Evolutionary conservation across 2,113 vertebrate genomes (phyloP).

Genomic region (Cygnus atratus): DNA sequence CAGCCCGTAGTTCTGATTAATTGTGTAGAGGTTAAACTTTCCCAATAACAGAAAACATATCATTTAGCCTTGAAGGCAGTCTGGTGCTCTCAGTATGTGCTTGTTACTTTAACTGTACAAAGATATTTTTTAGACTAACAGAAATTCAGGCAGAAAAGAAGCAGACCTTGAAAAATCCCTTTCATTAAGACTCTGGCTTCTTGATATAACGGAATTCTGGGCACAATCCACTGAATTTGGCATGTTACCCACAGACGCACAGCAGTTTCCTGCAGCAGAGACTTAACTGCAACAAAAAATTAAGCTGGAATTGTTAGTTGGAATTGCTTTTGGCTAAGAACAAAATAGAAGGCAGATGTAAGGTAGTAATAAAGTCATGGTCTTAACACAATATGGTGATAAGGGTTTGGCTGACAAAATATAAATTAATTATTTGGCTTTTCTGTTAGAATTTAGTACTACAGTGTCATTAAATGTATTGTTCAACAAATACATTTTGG

Average conservation of each 20-base stretch:
- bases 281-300: background rate
- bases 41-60: background rate
- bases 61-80: background rate
- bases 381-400: background rate
- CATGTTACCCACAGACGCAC: background rate
- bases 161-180: background rate
- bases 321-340: background rate
- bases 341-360: background rate
- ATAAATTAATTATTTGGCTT: background rate
- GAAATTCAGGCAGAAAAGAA: background rate
- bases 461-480: background rate
- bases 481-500: background rate
- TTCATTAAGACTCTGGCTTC: background rate
- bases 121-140: background rate
- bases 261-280: background rate
- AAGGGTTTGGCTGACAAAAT: background rate
- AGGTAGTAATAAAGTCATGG: background rate
- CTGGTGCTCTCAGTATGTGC: background rate
- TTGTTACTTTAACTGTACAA: background rate
- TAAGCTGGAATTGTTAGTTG: background rate
- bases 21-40: background rate
- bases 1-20: background rate
- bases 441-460: background rate
- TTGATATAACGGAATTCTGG: background rate
- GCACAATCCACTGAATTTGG: background rate